These are phyloP conservation scores for Harpegnathos saltator DNA, from an alignment of 1,140 invertebrate species.

Conservation along the genomic window DNA sequence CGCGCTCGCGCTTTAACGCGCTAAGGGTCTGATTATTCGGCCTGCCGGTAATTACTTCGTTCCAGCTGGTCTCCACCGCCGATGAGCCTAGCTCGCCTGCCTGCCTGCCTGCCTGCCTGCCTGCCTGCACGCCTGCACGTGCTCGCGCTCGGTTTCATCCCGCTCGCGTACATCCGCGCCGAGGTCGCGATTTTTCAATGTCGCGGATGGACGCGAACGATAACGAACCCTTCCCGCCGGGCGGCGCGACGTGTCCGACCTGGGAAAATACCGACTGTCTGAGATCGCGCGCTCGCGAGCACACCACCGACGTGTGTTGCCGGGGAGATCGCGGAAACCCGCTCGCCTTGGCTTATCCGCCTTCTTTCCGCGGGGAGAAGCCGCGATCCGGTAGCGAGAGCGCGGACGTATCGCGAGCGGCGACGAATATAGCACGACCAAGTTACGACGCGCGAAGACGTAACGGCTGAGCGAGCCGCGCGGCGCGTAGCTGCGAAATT, in stretches of 20 bases:
- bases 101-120: too few relatives aligned
- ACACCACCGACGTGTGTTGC: too few relatives aligned
- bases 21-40: conserved; percentile 57
- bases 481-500: not conserved
- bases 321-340: conserved; percentile 12
- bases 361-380: not conserved
- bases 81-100: conserved; percentile 5
- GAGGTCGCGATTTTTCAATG: conserved; percentile 57
- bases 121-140: conserved; percentile 5
- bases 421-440: conserved; percentile 18
- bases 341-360: conserved; percentile 31
- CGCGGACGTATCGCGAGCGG: conserved; percentile 3
- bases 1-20: conserved; percentile 57
- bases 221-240: conserved; percentile 25
- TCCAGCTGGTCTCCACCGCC: conserved; percentile 33
- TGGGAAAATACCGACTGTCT: conserved; percentile 33
- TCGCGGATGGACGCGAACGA: conserved; percentile 61
- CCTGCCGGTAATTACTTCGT: conserved; percentile 64
- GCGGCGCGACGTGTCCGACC: conserved; percentile 7
- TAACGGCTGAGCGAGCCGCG: not conserved
- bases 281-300: not conserved
- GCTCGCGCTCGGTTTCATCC: conserved; percentile 31
- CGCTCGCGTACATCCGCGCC: conserved; percentile 20
- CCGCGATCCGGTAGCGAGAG: not conserved
- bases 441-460: conserved; percentile 35